A percentile compares a stretch with the other conserved stretches of the same genome.
These are phyloP conservation scores for Jacana jacana DNA, from an alignment of 2,113 vertebrate genomes.

Conservation along the genomic window DNA sequence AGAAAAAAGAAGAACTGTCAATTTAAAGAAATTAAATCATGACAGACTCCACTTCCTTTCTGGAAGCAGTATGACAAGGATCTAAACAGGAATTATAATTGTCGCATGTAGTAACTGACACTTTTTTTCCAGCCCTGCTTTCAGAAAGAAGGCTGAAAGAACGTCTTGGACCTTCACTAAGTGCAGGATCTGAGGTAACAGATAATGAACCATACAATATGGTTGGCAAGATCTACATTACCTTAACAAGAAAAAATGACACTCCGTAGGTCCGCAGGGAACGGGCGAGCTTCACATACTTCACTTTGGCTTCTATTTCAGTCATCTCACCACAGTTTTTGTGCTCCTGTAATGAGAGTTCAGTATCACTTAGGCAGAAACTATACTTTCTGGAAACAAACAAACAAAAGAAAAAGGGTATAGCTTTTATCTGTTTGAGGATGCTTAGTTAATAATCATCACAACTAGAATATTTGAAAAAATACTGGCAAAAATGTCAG, in stretches of 20 bases:
- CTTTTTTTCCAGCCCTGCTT: neutral
- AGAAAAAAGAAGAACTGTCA: neutral
- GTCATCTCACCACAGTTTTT: slow-evolving; percentile 96
- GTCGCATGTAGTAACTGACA: neutral
- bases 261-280: slow-evolving; percentile 94
- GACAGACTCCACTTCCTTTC: neutral
- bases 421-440: neutral
- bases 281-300: slow-evolving; percentile 95
- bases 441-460: neutral
- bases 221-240: slow-evolving; percentile 41
- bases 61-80: neutral
- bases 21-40: neutral
- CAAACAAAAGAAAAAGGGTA: neutral
- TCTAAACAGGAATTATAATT: neutral
- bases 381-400: neutral
- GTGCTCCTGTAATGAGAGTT: slow-evolving; percentile 83
- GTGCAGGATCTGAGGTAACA: neutral
- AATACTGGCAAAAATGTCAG: neutral
- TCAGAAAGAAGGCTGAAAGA: neutral
- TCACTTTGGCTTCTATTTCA: slow-evolving; percentile 98
- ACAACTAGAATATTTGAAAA: neutral
- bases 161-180: neutral
- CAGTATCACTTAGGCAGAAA: neutral
- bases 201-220: accelerated
- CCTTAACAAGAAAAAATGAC: slow-evolving; percentile 98